phyloP scores from a whole-genome alignment of 2,888 invertebrate genomes.

The Xanthia icteritia region DNA sequence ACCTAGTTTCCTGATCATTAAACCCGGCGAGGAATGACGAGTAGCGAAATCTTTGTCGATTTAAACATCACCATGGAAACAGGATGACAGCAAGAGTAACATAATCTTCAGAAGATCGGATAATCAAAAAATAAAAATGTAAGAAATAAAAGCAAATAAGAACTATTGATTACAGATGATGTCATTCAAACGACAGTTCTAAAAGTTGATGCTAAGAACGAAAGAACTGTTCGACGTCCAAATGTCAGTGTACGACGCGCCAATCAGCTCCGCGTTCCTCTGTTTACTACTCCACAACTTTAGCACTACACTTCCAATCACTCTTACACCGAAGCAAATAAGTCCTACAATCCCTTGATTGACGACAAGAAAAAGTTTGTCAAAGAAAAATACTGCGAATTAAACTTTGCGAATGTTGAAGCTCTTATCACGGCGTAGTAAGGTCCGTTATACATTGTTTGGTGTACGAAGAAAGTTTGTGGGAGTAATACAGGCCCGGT shows the following conservation, averaged over 20 bases:
- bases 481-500: constrained; percentile 78
- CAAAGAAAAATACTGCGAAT: constrained; percentile 72
- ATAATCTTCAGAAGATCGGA: background rate
- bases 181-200: constrained; percentile 72
- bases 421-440: constrained; percentile 72
- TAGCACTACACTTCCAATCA: constrained; percentile 59
- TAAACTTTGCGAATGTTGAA: constrained; percentile 66
- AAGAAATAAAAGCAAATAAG: constrained; percentile 29
- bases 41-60: constrained; percentile 13
- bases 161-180: constrained; percentile 70
- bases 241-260: constrained; percentile 83
- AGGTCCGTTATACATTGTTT: constrained; percentile 79
- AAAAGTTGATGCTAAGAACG: constrained; percentile 69
- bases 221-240: constrained; percentile 79
- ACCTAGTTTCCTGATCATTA: constrained; percentile 48
- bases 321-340: constrained; percentile 71
- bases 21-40: constrained; percentile 7
- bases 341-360: constrained; percentile 73
- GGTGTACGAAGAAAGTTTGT: constrained; percentile 81
- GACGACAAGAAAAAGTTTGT: constrained; percentile 72
- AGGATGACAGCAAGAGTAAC: background rate
- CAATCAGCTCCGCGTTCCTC: constrained; percentile 82
- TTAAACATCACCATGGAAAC: constrained; percentile 15
- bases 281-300: constrained; percentile 69
- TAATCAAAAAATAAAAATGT: background rate